Conservation (phyloP, 2,113 vertebrate genomes). For the Pterocles orientalis region DNA sequence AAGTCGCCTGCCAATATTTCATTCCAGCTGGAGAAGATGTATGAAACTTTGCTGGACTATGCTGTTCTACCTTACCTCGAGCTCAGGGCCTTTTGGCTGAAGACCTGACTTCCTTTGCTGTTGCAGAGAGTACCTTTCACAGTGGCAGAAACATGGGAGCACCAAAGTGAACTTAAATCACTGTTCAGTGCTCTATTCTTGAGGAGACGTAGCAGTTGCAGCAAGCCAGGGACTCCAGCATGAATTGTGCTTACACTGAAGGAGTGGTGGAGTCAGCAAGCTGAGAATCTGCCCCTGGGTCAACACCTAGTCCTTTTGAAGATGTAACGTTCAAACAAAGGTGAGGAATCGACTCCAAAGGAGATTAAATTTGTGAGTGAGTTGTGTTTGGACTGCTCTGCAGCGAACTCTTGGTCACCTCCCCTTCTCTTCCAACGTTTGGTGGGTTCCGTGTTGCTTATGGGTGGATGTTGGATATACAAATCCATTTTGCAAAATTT, state of each 20-base stretch:
- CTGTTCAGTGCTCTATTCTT: not conserved
- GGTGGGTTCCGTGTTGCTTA: not conserved
- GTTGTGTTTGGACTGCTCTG: not conserved
- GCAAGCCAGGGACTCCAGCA: not conserved
- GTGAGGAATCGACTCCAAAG: not conserved
- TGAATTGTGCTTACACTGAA: not conserved
- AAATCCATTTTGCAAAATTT: not conserved
- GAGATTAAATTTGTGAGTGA: not conserved
- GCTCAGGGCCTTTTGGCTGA: not conserved
- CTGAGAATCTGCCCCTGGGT: not conserved
- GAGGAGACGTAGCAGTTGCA: not conserved
- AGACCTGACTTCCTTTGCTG: not conserved
- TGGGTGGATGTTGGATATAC: not conserved
- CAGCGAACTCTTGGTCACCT: not conserved
- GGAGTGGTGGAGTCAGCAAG: not conserved
- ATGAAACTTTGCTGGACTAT: not conserved
- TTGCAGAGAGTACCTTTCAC: not conserved
- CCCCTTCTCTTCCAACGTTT: not conserved
- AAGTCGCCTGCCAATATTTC: not conserved
- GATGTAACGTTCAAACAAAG: not conserved
- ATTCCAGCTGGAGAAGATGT: not conserved
- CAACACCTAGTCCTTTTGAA: rapidly evolving
- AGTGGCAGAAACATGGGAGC: not conserved
- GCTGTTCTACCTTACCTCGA: not conserved
- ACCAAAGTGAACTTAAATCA: not conserved